Evolutionary conservation across 2,888 invertebrate species (phyloP).

Genomic region (Argyra leucocephala): DNA sequence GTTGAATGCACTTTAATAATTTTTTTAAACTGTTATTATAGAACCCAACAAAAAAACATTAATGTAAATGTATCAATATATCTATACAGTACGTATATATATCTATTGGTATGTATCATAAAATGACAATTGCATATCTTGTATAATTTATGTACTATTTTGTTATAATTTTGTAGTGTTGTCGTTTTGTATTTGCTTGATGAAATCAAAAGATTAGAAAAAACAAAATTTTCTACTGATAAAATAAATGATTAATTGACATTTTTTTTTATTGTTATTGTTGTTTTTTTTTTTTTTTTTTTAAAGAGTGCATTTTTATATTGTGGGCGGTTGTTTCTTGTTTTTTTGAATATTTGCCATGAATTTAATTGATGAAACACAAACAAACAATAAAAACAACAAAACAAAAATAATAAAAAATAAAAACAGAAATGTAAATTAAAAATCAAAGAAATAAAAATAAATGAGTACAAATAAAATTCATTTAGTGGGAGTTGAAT

Average conservation of each 20-base stretch:
- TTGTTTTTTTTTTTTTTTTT: not conserved
- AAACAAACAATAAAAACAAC: not conserved
- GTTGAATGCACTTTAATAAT: constrained; percentile 1
- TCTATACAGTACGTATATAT: too few species aligned
- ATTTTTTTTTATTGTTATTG: too few species aligned
- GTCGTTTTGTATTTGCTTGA: not conserved
- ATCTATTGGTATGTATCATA: too few species aligned
- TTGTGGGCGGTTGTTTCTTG: constrained; percentile 1
- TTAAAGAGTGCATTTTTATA: not conserved
- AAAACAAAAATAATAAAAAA: not conserved
- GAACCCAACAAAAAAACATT: too few species aligned
- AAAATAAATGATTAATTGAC: not conserved
- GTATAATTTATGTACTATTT: too few species aligned
- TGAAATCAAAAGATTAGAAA: not conserved
- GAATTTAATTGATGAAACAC: not conserved
- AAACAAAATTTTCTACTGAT: not conserved
- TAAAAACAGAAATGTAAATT: not conserved
- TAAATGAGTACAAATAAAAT: not conserved
- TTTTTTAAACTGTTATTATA: too few species aligned
- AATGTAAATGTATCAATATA: too few species aligned
- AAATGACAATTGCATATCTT: too few species aligned
- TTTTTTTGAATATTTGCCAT: constrained; percentile 6
- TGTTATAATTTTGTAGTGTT: not conserved
- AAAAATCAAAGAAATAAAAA: not conserved
- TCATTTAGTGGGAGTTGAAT: not conserved